Evolutionary conservation across 2,797 vertebrate species (phyloP), one percentile per base, ranked within the genome.

Genomic region (Chelmon rostratus): DNA sequence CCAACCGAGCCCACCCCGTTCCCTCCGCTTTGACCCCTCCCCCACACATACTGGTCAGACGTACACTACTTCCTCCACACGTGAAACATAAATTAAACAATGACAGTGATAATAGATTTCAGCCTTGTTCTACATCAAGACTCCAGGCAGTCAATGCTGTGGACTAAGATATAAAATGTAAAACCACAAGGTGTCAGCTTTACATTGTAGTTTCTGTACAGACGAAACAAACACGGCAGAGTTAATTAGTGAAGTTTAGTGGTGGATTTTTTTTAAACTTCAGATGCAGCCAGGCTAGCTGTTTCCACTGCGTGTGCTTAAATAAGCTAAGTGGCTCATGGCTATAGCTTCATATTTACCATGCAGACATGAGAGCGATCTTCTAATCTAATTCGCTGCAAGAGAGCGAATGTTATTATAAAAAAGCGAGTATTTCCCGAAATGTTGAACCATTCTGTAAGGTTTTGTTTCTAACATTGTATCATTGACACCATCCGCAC

Each of bases 51-150:
- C 12, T 59, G 81, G 78, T 69, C 83, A 85, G 59, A 73, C 73
- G 52, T 67, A 31, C 2, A 31, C 28, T 28, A 80, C 74, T 83
- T 84, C 65, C 59, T 76, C 70, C 81, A 77, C 57, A 46, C 69
- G 79, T 81, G 79, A 87, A 90, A 88, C 77, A 69, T 90, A 90
- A 90, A 90, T 92, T 91, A 90, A 92, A 91, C 70, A 80, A 58
- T 65, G 79, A 79, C 87, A 67, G 74, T 58, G 54, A 79, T 79
- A 82, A 88, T 70, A 81, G 68, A 84, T 86, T 88, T 75, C 67
- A 80, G 69, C 40, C 35, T 44, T 52, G 19, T 66, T 56, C 54
- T 47, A 53, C 37, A 63, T 63, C 56, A 40, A 6, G 16, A 33
- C 6, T 23, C 10, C 16, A 31, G 19, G 42, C 23, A 23, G 33